These are phyloP conservation scores for Heptranchias perlo DNA, from an alignment of 2,113 vertebrate species.

Conservation along the genomic window DNA sequence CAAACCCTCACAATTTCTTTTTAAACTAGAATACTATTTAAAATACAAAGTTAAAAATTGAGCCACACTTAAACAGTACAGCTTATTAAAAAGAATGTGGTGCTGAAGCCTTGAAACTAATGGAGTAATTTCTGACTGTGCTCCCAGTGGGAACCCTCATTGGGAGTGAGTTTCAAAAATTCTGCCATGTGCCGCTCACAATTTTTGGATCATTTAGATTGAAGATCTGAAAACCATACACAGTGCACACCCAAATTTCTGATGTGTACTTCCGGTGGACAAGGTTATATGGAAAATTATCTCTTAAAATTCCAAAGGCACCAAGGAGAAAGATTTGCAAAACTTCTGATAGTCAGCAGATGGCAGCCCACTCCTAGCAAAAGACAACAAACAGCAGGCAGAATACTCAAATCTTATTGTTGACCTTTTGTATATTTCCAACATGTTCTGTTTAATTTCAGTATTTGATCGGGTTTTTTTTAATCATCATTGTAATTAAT, in stretches of 20 bases:
- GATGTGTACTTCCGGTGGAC: neutral
- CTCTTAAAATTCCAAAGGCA: neutral
- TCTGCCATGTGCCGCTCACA: neutral
- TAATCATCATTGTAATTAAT: neutral
- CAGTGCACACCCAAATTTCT: neutral
- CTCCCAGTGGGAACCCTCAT: neutral
- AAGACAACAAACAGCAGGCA: neutral
- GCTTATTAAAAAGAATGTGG: too few species aligned
- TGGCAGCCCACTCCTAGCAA: neutral
- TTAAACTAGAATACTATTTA: neutral
- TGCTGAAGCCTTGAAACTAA: neutral
- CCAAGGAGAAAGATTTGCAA: neutral
- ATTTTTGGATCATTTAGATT: neutral
- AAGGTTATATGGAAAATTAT: neutral
- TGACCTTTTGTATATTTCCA: neutral
- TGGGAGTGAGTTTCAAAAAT: neutral
- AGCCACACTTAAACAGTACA: neutral
- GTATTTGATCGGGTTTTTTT: neutral
- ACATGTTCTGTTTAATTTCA: neutral
- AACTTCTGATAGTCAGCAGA: neutral
- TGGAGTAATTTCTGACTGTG: neutral
- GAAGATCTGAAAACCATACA: neutral
- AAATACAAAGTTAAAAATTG: neutral
- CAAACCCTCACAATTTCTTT: neutral
- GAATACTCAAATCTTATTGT: neutral